These are phyloP conservation scores for Brachionus plicatilis DNA, from an alignment of 1,140 invertebrate genomes.

Conservation along the genomic window DNA sequence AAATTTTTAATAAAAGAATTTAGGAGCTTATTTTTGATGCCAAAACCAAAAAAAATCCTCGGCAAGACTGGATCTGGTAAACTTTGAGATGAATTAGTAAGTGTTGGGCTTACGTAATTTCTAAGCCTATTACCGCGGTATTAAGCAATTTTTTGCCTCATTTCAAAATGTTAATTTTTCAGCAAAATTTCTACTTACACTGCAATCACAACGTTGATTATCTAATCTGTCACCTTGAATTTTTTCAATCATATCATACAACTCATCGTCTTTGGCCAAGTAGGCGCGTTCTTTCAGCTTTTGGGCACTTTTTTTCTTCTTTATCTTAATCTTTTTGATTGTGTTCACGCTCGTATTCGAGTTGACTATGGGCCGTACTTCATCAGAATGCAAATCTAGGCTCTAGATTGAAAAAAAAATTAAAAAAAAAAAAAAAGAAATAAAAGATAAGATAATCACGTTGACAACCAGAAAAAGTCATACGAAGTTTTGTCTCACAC, in stretches of 20 bases:
- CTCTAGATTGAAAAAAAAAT: background rate
- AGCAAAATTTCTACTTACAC: background rate
- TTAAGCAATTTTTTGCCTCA: background rate
- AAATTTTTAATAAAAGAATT: background rate
- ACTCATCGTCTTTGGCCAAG: constrained; percentile 6
- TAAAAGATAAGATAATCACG: background rate
- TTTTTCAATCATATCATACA: constrained; percentile 40
- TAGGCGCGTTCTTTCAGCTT: background rate
- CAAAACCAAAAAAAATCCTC: background rate
- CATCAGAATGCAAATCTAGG: background rate
- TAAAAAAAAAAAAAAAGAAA: background rate
- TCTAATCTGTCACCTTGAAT: constrained; percentile 41
- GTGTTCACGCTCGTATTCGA: constrained; percentile 20
- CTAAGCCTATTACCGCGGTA: background rate
- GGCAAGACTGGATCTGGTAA: background rate
- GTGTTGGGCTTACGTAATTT: background rate
- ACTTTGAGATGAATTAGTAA: background rate
- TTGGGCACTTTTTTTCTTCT: constrained; percentile 4
- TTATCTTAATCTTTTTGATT: constrained; percentile 36
- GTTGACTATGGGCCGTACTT: background rate
- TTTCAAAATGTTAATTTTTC: constrained; percentile 7
- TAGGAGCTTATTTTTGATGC: background rate
- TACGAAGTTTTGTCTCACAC: background rate
- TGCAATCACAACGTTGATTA: constrained; percentile 40
- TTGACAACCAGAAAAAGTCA: background rate